phyloP scores from a whole-genome alignment of 2,888 invertebrate genomes.

The Tenthredo scrophulariae region DNA sequence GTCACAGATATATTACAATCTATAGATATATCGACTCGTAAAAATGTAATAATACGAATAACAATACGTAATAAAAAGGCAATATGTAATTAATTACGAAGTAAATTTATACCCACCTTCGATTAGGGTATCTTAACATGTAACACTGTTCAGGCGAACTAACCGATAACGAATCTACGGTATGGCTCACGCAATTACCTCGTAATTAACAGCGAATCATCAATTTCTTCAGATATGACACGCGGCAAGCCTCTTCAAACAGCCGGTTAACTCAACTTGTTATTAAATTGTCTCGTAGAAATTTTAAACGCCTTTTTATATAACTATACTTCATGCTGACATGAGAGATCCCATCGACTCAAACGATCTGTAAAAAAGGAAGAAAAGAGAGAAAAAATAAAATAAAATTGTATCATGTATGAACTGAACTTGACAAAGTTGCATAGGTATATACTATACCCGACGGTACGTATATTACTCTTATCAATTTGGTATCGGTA shows the following conservation, averaged over 20 bases:
- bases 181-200: conserved; percentile 14
- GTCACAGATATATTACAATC: not conserved
- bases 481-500: not conserved
- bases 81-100: not conserved
- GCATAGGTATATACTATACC: not conserved
- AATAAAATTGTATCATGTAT: not conserved
- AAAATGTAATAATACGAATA: not conserved
- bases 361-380: not conserved
- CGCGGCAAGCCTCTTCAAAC: conserved; percentile 24
- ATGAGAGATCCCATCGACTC: not conserved
- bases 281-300: conserved; percentile 36
- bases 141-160: not conserved
- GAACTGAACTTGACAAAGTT: not conserved
- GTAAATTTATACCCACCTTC: not conserved
- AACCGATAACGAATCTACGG: conserved; percentile 12
- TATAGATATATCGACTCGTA: not conserved
- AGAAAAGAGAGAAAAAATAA: not conserved
- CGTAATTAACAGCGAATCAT: conserved; percentile 37
- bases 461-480: not conserved
- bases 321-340: not conserved
- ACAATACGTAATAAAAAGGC: not conserved
- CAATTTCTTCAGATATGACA: conserved; percentile 30
- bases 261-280: conserved; percentile 31
- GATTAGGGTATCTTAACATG: not conserved
- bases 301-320: not conserved